phyloP scores from a whole-genome alignment of 2,888 invertebrate genomes.

The Nasonia oneida region DNA sequence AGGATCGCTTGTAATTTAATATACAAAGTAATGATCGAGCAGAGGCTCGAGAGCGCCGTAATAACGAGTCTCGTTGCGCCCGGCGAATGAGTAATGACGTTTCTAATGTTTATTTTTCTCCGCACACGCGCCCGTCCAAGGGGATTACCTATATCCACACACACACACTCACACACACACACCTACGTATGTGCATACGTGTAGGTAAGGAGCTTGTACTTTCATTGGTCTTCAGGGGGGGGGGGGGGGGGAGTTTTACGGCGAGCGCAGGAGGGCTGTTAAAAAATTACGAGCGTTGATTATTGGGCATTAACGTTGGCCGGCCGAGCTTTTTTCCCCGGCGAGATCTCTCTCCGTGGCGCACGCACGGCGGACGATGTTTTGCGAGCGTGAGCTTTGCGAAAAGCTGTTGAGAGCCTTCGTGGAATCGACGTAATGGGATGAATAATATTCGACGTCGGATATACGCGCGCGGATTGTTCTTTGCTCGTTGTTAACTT shows the following conservation, averaged over 20 bases:
- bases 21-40: conserved; percentile 58
- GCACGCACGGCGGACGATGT: neutral
- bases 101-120: conserved; percentile 55
- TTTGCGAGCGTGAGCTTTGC: conserved; percentile 7
- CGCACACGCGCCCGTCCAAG: neutral
- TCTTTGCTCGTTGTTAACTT: neutral
- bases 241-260: neutral
- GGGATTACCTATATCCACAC: neutral
- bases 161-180: neutral
- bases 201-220: conserved; percentile 29
- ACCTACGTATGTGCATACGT: neutral
- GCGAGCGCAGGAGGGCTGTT: conserved; percentile 8
- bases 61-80: conserved; percentile 55
- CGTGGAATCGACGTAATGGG: neutral
- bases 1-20: conserved; percentile 58
- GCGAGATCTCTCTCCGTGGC: neutral
- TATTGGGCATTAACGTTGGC: conserved; percentile 8
- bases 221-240: conserved; percentile 21
- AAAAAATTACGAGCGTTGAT: conserved; percentile 17
- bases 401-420: neutral
- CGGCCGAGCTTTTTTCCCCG: neutral
- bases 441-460: neutral
- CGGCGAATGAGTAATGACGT: conserved; percentile 47
- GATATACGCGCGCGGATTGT: neutral
- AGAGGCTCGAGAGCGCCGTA: conserved; percentile 2